Conservation (phyloP, 2,888 invertebrate species). For the Noctua pronuba region DNA sequence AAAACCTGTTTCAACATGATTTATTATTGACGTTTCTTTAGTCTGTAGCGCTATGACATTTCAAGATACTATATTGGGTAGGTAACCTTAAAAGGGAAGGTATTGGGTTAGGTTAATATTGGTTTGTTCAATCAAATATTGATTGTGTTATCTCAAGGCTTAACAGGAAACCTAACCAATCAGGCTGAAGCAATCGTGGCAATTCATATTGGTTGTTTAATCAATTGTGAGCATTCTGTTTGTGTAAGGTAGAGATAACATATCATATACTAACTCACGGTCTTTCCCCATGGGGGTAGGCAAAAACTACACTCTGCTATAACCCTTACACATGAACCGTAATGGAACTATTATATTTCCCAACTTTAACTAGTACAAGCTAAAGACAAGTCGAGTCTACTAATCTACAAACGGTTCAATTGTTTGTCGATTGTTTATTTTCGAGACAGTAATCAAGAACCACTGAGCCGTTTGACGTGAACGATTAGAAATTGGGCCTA, state of each 20-base stretch:
- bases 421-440: background rate
- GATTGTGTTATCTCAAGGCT: constrained; percentile 1
- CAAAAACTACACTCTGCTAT: background rate
- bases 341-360: background rate
- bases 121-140: constrained; percentile 5
- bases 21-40: background rate
- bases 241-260: background rate
- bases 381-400: background rate
- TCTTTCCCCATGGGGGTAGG: background rate
- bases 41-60: background rate
- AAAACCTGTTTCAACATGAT: background rate
- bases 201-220: background rate
- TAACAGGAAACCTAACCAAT: constrained; percentile 19
- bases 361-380: background rate
- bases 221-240: background rate
- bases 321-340: background rate
- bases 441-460: background rate
- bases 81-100: background rate
- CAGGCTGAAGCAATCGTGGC: constrained; percentile 2
- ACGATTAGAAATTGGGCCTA: background rate
- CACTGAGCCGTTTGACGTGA: background rate
- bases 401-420: background rate
- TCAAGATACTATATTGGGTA: background rate
- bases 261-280: background rate
- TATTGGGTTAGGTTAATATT: constrained; percentile 10